Base-by-base conservation (phyloP, 2,888 invertebrate species). In the Ommatoiulus sabulosus region DNA sequence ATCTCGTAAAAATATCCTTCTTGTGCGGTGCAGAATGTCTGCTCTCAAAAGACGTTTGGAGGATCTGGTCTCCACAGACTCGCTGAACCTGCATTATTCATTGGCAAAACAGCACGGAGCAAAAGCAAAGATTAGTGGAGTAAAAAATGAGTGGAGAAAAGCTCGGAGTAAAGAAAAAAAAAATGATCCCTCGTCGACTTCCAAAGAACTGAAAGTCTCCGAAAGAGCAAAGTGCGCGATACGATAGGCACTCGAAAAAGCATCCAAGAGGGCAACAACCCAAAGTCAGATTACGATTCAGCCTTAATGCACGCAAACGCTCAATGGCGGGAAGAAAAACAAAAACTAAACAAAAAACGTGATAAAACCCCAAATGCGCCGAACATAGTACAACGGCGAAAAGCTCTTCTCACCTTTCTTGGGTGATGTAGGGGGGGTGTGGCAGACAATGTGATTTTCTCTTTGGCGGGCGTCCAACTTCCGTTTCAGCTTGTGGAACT, bases 401-500 rank as follows among this genome's bases (percentile, higher is more conserved):
- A 46, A 46, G 46, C 46, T 8, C 17, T n/a, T 7, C 87, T 88
- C 90, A 93, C 93, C 92, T 93, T 96, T 96, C 90, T 96, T 94
- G 89, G 95, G 95, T 52, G 95, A 95, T 88, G 95, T 93, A 84
- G 95, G 95, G 88, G 95, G 95, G 90, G 87, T 89, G 89, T 90
- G 84, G 89, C 90, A 44, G 8, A 46, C 88, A 17, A 87, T 72
- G 88, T 90, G 85, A 90, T 93, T 90, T 44, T 87, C 89, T 88
- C 90, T 90, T 90, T 95, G 94, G 92, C 95, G 95, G 90, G 95
- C 94, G 92, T 96, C 96, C 90, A 96, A 93, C 93, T 90, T 90
- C 86, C 87, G 87, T 92, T 95, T 95, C 91, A 96, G 93, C 93
- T 96, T 97, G 90, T 94, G 95, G 92, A 96, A 95, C 92, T 96